A percentile compares a stretch with the other conserved stretches of the same genome.
Conservation (phyloP, 2,888 invertebrate species). For the Hesperia comma region DNA sequence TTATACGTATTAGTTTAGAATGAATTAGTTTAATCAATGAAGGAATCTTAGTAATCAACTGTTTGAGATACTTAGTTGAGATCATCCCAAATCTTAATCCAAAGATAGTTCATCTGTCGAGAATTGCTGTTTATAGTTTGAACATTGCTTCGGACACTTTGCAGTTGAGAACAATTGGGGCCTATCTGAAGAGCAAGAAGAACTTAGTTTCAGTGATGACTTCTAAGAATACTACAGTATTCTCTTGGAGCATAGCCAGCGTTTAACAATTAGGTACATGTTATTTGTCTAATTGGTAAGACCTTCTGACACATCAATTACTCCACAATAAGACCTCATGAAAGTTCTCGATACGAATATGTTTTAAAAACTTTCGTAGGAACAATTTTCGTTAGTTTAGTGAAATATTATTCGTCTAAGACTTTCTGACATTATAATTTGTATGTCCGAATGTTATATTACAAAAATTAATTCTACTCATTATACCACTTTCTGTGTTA, state of each 20-base stretch:
- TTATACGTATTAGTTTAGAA: too few relatives aligned
- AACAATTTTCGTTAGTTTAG: too few relatives aligned
- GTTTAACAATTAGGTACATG: not conserved
- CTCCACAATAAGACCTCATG: too few relatives aligned
- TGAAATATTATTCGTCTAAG: too few relatives aligned
- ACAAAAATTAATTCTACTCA: too few relatives aligned
- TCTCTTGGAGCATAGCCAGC: conserved; percentile 5
- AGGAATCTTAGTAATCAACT: conserved; percentile 10
- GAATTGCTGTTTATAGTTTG: conserved; percentile 20
- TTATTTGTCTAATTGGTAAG: not conserved
- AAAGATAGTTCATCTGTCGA: conserved; percentile 8
- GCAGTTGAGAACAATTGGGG: conserved; percentile 13
- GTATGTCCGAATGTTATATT: too few relatives aligned
- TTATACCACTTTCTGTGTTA: too few relatives aligned
- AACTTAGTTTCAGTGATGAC: conserved; percentile 5
- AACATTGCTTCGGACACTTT: conserved; percentile 22
- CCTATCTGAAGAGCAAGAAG: conserved; percentile 8
- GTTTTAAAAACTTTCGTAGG: too few relatives aligned
- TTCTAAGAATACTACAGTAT: conserved; percentile 3
- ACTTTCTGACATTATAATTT: too few relatives aligned
- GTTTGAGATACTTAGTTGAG: not conserved
- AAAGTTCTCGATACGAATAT: too few relatives aligned
- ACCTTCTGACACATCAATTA: not conserved
- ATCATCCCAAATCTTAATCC: conserved; percentile 23
- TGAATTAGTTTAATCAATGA: too few relatives aligned